Evolutionary conservation across 2,797 vertebrate genomes (phyloP), one percentile per base, ranked within the genome.

Genomic region (Xiphorhynchus erythropygius): DNA sequence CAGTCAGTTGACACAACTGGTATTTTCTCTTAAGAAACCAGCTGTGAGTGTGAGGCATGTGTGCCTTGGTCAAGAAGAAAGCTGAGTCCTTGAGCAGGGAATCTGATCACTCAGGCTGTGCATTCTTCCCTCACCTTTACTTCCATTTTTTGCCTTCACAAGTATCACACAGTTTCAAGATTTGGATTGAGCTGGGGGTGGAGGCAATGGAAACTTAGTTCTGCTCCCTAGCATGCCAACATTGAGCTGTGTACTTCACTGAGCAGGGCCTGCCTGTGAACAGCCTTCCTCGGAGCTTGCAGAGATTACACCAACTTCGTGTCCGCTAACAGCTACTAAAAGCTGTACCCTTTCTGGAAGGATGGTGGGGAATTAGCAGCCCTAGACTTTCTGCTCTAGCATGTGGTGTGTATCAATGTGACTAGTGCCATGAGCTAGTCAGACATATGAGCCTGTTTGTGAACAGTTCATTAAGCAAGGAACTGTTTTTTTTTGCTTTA

Each of bases 1-100:
- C 44, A 84, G 70, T 85, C 80, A 68, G 70, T 89, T 33, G 30
- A 94, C 52, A 50, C 59, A 92, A 94, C 28, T 59, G 47, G 37
- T 77, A 62, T 93, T 96, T 97, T 91, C 77, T 59, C 53, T 93
- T 71, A 46, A 71, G 74, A 95, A 77, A 77, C 46, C 63, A 74
- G 32, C 59, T 73, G 2, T 46, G 56, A 67, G 32, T 24, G 55
- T 24, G 22, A 70, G 56, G 42, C 37, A 56, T 6, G 7, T 77
- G 52, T 77, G 30, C 50, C 55, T 44, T 89, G 75, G 35, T 28
- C 28, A 42, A 85, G 41, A 37, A 55, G 28, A 56, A 63, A 59
- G 14, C 28, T 28, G 24, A 89, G 49, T 85, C 47, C 59, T 59
- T 80, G 33, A 77, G 17, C 16, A 44, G 13, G 27, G 22, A 33